phyloP scores from a whole-genome alignment of 2,113 vertebrate species.

The Rhizomys pruinosus region DNA sequence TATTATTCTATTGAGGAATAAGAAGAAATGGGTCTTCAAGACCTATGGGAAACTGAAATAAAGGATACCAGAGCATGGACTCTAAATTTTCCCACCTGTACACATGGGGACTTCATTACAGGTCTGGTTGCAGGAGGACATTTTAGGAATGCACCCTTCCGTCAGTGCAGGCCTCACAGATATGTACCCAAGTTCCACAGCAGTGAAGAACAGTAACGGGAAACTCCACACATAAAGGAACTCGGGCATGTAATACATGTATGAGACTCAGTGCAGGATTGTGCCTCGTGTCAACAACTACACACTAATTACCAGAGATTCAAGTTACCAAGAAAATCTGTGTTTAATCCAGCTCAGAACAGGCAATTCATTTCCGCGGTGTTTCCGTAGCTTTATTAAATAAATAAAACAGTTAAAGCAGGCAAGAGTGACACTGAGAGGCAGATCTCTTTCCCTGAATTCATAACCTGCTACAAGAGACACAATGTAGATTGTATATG shows the following conservation, averaged over 20 bases:
- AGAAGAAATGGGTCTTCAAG: neutral
- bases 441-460: neutral
- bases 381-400: slow-evolving; percentile 30
- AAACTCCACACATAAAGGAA: neutral
- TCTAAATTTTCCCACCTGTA: neutral
- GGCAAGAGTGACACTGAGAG: neutral
- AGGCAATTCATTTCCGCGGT: neutral
- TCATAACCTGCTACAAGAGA: neutral
- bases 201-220: neutral
- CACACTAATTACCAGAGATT: neutral
- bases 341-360: neutral
- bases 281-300: neutral
- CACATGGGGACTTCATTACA: neutral
- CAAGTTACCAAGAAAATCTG: neutral
- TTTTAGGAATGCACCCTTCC: neutral
- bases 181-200: neutral
- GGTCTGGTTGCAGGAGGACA: neutral
- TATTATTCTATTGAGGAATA: neutral
- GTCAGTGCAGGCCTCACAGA: neutral
- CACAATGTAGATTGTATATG: rapidly evolving
- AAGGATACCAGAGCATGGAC: neutral
- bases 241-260: neutral
- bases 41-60: neutral
- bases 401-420: neutral
- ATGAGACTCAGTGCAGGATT: neutral